Evolutionary conservation across 2,888 invertebrate species (phyloP).

Genomic region (Sarcophaga caerulescens): DNA sequence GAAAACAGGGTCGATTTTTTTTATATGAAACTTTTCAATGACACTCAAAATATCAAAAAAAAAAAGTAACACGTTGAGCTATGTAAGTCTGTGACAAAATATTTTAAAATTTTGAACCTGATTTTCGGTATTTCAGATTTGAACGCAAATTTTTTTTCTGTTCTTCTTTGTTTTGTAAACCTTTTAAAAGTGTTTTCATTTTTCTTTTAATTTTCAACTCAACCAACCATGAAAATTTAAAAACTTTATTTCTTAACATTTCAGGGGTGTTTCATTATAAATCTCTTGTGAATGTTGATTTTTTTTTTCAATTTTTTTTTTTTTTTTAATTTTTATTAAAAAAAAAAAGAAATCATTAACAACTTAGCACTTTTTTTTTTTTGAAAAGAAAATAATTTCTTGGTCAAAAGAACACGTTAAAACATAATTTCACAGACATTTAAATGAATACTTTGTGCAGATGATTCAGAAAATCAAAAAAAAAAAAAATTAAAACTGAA

Average conservation of each 20-base stretch:
- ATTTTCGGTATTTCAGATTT: neutral
- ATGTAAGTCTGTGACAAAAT: neutral
- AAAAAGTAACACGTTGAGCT: too few species aligned
- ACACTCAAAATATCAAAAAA: too few species aligned
- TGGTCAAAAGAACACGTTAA: slow-evolving; percentile 30
- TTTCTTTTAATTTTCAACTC: slow-evolving; percentile 68
- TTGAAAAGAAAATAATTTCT: slow-evolving; percentile 21
- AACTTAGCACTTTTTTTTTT: slow-evolving; percentile 44
- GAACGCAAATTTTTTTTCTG: neutral
- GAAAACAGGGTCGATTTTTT: too few species aligned
- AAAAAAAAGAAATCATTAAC: slow-evolving; percentile 29
- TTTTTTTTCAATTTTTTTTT: slow-evolving; percentile 11
- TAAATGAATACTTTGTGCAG: slow-evolving; percentile 58
- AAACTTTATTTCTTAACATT: slow-evolving; percentile 57
- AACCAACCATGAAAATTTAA: slow-evolving; percentile 78
- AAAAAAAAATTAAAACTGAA: neutral
- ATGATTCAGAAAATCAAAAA: slow-evolving; percentile 13
- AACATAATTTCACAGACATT: slow-evolving; percentile 35
- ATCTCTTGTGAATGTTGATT: slow-evolving; percentile 3
- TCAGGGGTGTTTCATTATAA: slow-evolving; percentile 75
- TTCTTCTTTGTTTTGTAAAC: slow-evolving; percentile 3
- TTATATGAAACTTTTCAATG: too few species aligned
- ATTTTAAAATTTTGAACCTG: neutral
- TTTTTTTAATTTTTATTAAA: slow-evolving; percentile 24
- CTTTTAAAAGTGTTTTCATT: slow-evolving; percentile 29